Base-by-base conservation (phyloP, 2,113 vertebrate genomes). In the Semicossyphus pulcher region DNA sequence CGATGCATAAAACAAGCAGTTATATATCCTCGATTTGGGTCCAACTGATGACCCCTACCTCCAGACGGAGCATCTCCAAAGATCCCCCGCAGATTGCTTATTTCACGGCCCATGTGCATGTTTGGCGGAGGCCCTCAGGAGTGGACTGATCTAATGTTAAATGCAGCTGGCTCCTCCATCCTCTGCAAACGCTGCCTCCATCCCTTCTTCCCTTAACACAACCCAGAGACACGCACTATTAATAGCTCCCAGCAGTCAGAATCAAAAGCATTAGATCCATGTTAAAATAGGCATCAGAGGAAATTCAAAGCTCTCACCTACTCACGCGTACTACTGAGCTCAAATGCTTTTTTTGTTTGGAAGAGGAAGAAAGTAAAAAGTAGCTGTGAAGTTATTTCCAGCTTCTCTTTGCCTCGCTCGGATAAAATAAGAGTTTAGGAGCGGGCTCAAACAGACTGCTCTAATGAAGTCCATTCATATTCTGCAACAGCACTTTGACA, bases 71-170 rank as follows among this genome's bases (percentile, higher is more conserved):
- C 37, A 31, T 54, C 62, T 80, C 64, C 42, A 51, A 34, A 69
- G 63, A 63, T 74, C 54, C 47, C 64, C 62, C 29, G 76, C 68
- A 87, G 70, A 81, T 82, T 86, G 61, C 69, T 81, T 28, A 70
- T 86, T 90, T 84, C 83, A 87, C 42, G n/a, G 78, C 75, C 49
- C 68, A 79, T 81, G 44, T 85, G 78, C 49, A 8, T 56, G 31
- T 83, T 72, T 79, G 25, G 47, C 49, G 0, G 25, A 84, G n/a
- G 64, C 64, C 41, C 49, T 78, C 14, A 5, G 62, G 63, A 73
- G 61, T 20, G 42, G 28, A 77, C 39, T 12, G 31, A 45, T 8
- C n/a, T 77, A 59, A 78, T 74, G 67, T 65, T 71, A 70, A 75
- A 77, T 73, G 42, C 64, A 67, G 53, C 44, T 57, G 64, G 34